Base-by-base conservation (phyloP, 2,113 vertebrate genomes). In the Pycnonotus jocosus region DNA sequence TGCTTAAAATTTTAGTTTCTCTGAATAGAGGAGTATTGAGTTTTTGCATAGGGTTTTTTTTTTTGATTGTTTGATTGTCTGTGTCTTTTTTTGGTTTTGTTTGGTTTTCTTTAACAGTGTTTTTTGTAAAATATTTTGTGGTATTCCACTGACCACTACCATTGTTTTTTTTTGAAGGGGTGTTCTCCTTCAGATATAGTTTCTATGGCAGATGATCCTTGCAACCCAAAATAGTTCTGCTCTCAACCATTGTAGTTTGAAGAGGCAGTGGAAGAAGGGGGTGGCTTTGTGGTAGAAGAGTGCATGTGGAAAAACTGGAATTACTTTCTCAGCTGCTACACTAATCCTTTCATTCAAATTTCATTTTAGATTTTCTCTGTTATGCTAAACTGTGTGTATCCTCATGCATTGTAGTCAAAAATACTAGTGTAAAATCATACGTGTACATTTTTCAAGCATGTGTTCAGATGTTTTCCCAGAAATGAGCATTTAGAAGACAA, bases 21-120 rank as follows among this genome's bases (percentile, higher is more conserved):
- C 22, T 57, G 10, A 65, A 19, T 12, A 57, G 15, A 27, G 12
- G 7, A 23, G 24, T 9, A 57, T 35, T 58, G n/a, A 27, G 13
- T 2, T 42, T 57, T 58, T 58, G 24, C 2, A 2, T 35, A 31
- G 3, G 11, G 2, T 0, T 2, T 45, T 40, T 2, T 45, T 40
- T 53, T n/a, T 35, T 40, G 5, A 4, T 54, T 45, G 38, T 17
- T 53, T 45, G 33, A 44, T 60, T 53, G 28, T 14, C 50, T 79
- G 20, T 10, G 24, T 4, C 0, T 8, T 47, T 60, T 60, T 50
- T 50, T 20, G 2, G 8, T 15, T 58, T 42, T 31, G 14, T 58
- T 57, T 42, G 11, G 11, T 3, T 5, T 40, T 77, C 66, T 80
- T 56, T 37, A 48, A 56, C 2, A 3, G 9, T 28, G 2, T 1